Percentiles rank a stretch among this genome's conserved stretches.
phyloP scores from a whole-genome alignment of 64 coral and sea anemone species.

The Montipora capricornis region DNA sequence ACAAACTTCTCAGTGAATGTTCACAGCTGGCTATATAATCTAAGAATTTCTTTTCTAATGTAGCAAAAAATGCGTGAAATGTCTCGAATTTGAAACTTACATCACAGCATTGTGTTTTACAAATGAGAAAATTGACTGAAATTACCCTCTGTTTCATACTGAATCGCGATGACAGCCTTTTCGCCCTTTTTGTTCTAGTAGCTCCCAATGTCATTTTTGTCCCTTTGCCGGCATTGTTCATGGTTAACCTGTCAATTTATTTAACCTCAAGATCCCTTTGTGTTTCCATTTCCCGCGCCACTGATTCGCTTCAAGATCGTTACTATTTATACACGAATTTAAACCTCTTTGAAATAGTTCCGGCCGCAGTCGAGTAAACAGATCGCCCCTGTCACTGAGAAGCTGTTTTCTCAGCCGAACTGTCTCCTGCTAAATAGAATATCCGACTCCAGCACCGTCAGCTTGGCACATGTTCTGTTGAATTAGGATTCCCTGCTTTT shows the following conservation, averaged over 20 bases:
- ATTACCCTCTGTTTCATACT: not conserved
- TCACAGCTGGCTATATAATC: too few species aligned
- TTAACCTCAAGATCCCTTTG: slow-evolving; percentile 8
- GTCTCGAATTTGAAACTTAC: too few species aligned
- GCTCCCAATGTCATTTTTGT: not conserved
- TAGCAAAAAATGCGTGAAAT: too few species aligned
- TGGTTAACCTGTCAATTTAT: not conserved
- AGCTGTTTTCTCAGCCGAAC: slow-evolving; percentile 22
- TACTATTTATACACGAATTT: not conserved
- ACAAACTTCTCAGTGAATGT: too few species aligned
- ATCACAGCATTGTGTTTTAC: not conserved
- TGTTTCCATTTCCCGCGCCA: slow-evolving; percentile 19
- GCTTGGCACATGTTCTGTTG: not conserved
- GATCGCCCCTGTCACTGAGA: not conserved
- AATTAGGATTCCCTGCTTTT: not conserved
- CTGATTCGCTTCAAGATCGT: not conserved
- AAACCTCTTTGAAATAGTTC: not conserved
- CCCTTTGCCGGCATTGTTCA: slow-evolving; percentile 37
- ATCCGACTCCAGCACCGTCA: slow-evolving; percentile 11
- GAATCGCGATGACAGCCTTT: not conserved
- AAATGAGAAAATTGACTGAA: not conserved
- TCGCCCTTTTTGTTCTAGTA: not conserved
- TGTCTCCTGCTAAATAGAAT: slow-evolving; percentile 6
- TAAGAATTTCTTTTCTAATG: too few species aligned
- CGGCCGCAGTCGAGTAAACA: not conserved